Base-by-base conservation (phyloP, 2,888 invertebrate species). In the Steinernema scapterisci region DNA sequence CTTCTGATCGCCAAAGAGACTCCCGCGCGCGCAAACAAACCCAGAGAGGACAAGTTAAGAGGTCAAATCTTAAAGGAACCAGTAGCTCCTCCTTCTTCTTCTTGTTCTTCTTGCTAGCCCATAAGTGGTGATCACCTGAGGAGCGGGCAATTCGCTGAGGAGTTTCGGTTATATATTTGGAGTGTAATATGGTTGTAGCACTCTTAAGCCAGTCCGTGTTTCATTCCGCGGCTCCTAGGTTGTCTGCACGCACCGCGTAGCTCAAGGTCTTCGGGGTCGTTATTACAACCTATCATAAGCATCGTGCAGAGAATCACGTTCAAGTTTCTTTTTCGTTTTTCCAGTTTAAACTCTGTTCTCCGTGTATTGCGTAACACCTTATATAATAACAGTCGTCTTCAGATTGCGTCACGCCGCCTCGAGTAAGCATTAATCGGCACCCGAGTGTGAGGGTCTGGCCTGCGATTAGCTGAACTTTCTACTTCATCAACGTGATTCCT, bases 81-180 rank as follows among this genome's bases (percentile, higher is more conserved):
- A 7, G 23, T 23, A 54, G 54, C 54, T 54, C 54, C 54, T 54
- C 54, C 54, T 44, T 54, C 54, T 54, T 19, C 11, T 19, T 6
- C 51, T 6, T 19, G n/a, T n/a, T n/a, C n/a, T n/a, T n/a, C 19
- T 19, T 25, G 23, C 25, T 54, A 21, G 54, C 54, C 54, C 54
- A 54, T 25, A 54, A 54, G 54, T 27, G 54, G 54, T 54, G 54
- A 54, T 54, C 54, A 54, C 54, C 54, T 54, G 54, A 54, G 7
- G 25, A 23, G 54, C 13, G 23, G 6, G 3, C 45, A 44, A 44
- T 11, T 6, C 23, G 23, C 25, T 16, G 6, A 5, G 54, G 54
- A 25, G 54, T 19, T 7, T 19, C 19, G 54, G 7, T 21, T 54
- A 54, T 54, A 54, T 54, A 54, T 25, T 25, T 54, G 25, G 45